These are phyloP conservation scores for Otus scops DNA, from an alignment of 2,797 vertebrate species.

Conservation along the genomic window DNA sequence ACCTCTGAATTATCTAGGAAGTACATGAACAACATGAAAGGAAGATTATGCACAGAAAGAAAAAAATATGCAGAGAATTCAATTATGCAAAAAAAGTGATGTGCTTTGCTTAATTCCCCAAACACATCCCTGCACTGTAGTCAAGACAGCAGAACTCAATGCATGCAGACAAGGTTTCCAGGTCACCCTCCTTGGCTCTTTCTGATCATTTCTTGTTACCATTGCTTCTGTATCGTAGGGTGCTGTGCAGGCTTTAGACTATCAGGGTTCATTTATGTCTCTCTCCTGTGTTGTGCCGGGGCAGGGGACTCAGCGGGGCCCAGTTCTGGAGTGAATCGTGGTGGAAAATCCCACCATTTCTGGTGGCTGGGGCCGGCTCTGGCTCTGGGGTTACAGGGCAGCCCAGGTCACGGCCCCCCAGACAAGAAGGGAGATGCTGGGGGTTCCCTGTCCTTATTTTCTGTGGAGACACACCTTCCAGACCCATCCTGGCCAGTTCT, in stretches of 20 bases:
- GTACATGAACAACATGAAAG: conserved; percentile 75
- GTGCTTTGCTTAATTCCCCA: conserved; percentile 66
- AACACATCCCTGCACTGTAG: conserved; percentile 5
- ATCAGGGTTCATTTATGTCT: not conserved
- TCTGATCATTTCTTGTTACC: not conserved
- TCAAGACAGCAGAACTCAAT: not conserved
- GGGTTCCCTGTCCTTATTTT: not conserved
- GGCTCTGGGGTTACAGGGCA: not conserved
- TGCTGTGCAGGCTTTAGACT: not conserved
- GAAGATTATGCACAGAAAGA: conserved; percentile 65
- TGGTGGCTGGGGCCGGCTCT: not conserved
- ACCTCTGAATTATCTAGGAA: conserved; percentile 76
- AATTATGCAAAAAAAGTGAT: conserved; percentile 76
- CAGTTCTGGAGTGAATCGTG: accelerated
- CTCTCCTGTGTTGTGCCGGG: not conserved
- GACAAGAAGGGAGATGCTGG: not conserved
- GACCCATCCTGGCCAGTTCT: not conserved
- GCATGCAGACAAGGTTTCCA: conserved; percentile 11
- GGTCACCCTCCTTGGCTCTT: conserved; percentile 2
- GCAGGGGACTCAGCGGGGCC: accelerated
- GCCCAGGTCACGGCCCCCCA: not conserved
- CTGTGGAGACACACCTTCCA: not conserved
- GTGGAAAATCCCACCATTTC: not conserved
- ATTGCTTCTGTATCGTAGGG: not conserved
- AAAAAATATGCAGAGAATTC: conserved; percentile 77